Evolutionary conservation across 2,888 invertebrate genomes (phyloP).

Genomic region (Agrochola litura): DNA sequence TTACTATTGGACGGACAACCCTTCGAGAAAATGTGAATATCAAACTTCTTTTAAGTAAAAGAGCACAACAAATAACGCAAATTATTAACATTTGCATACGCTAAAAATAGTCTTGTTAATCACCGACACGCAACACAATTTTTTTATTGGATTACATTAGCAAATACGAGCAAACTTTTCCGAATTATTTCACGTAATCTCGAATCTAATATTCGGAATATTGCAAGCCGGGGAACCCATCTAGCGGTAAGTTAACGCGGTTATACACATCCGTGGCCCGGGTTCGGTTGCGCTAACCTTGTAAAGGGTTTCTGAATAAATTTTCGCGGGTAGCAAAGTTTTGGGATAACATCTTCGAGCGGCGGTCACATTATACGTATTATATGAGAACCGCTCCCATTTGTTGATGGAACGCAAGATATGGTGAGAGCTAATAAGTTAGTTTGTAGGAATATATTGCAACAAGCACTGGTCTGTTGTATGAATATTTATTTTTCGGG

Average conservation of each 20-base stretch:
- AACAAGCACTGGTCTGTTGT: constrained; percentile 7
- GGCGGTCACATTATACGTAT: constrained; percentile 47
- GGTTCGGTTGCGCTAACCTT: constrained; percentile 46
- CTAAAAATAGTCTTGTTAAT: not conserved
- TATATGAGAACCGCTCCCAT: constrained; percentile 36
- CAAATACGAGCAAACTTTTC: constrained; percentile 25
- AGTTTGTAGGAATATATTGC: constrained; percentile 40
- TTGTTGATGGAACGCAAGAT: constrained; percentile 48
- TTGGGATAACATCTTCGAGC: constrained; percentile 60
- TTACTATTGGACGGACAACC: constrained; percentile 12
- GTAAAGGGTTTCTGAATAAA: constrained; percentile 61
- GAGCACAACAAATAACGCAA: not conserved
- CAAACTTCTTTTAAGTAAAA: not conserved
- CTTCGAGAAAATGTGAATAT: constrained; percentile 10
- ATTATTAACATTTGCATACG: not conserved
- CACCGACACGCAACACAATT: not conserved
- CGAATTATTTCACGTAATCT: constrained; percentile 52
- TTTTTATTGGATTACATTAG: constrained; percentile 19
- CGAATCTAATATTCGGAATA: constrained; percentile 41
- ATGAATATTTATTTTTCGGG: constrained; percentile 34
- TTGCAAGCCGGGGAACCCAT: constrained; percentile 34
- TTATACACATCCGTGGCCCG: constrained; percentile 61
- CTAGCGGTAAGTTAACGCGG: constrained; percentile 48
- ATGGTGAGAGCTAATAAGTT: constrained; percentile 42
- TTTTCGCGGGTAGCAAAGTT: constrained; percentile 55